phyloP scores from a whole-genome alignment of 2,797 vertebrate species.

The Hephaestus fuliginosus region DNA sequence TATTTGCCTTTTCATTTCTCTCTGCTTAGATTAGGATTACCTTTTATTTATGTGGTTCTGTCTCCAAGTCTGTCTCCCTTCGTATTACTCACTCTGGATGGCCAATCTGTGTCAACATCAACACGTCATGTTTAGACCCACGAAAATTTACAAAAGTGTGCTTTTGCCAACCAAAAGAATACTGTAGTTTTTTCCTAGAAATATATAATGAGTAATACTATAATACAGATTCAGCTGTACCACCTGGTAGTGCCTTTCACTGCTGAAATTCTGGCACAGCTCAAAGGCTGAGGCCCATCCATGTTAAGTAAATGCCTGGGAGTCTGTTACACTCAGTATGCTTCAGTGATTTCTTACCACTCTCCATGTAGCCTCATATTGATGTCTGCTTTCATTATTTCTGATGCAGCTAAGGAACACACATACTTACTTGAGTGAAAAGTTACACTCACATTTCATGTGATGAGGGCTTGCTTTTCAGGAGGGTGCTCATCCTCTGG shows the following conservation, averaged over 20 bases:
- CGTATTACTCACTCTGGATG: background rate
- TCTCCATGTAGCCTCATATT: background rate
- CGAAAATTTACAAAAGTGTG: background rate
- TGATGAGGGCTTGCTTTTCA: background rate
- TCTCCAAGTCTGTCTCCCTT: background rate
- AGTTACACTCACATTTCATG: constrained; percentile 19
- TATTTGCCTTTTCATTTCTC: background rate
- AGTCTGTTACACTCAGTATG: constrained; percentile 4
- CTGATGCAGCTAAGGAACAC: background rate
- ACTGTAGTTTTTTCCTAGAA: background rate
- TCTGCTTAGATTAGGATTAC: background rate
- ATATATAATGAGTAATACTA: too few relatives aligned
- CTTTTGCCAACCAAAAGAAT: background rate
- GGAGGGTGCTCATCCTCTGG: constrained; percentile 1
- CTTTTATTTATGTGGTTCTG: background rate
- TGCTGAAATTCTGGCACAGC: constrained; percentile 8
- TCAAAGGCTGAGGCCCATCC: constrained; percentile 5
- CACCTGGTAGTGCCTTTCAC: constrained; percentile 9
- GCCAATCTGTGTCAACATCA: background rate
- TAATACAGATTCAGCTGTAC: background rate
- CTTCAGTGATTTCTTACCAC: background rate
- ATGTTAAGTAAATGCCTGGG: constrained; percentile 17
- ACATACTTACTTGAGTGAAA: background rate
- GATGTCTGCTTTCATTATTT: constrained; percentile 8
- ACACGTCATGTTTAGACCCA: background rate